Evolutionary conservation across 2,888 invertebrate species (phyloP).

Genomic region (Mesorhabditis sp.): DNA sequence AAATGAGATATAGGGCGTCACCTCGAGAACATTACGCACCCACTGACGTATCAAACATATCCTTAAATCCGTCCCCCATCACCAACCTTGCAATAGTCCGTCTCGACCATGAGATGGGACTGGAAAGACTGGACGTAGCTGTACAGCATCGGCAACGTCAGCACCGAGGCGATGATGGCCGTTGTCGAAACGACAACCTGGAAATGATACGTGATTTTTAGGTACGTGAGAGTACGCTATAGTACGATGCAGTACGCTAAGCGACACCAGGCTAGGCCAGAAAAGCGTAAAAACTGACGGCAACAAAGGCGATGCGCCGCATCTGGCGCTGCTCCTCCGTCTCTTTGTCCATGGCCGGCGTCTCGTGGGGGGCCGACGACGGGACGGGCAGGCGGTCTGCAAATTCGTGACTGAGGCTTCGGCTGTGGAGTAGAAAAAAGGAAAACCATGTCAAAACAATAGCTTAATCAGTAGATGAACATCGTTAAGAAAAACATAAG

Average conservation of each 20-base stretch:
- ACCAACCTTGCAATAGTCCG: conserved; percentile 47
- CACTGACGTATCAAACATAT: no score
- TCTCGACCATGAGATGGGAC: conserved; percentile 48
- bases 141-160: conserved; percentile 52
- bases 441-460: no score
- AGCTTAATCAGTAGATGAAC: no score
- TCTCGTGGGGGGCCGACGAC: neutral
- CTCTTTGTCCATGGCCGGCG: conserved; percentile 37
- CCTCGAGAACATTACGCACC: neutral
- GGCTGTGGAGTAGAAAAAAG: no score
- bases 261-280: no score
- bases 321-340: conserved; percentile 46
- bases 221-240: no score
- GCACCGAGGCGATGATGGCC: conserved; percentile 46
- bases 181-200: conserved; percentile 39
- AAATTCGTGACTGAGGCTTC: no score
- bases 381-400: no score
- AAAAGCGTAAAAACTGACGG: conserved; percentile 16
- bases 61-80: neutral
- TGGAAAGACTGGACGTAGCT: conserved; percentile 50
- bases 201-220: neutral
- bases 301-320: conserved; percentile 48
- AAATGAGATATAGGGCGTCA: neutral
- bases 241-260: no score
- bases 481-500: no score